Conservation (phyloP, 92 coral and sea anemone genomes). For the Parazoanthus atlanticus region DNA sequence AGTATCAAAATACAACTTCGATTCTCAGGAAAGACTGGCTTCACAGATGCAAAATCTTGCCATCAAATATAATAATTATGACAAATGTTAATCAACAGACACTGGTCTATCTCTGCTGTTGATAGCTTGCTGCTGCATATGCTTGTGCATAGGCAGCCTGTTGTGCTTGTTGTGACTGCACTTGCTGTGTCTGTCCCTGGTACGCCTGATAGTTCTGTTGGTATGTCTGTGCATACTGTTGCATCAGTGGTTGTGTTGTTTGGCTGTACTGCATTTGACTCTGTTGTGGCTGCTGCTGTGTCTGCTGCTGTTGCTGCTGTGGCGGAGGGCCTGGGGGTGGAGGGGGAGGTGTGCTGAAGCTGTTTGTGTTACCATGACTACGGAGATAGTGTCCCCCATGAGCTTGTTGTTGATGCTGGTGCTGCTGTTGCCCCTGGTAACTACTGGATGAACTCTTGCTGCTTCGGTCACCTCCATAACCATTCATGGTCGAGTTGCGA, state of each 20-base stretch:
- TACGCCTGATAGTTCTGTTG: slow-evolving; percentile 52
- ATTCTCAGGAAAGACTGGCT: background rate
- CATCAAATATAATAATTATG: background rate
- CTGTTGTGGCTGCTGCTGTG: slow-evolving; percentile 51
- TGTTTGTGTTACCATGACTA: slow-evolving; percentile 48
- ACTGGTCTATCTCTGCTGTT: slow-evolving; percentile 31
- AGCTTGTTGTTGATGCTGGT: slow-evolving; percentile 56
- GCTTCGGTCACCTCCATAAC: slow-evolving; percentile 57
- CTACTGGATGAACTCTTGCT: slow-evolving; percentile 49
- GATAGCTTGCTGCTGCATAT: slow-evolving; percentile 20
- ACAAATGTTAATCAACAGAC: background rate
- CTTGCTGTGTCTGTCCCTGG: slow-evolving; percentile 52
- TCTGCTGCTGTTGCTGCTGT: slow-evolving; percentile 64
- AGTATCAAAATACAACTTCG: background rate
- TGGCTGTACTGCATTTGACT: slow-evolving; percentile 30
- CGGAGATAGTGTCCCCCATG: slow-evolving; percentile 47
- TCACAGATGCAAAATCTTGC: background rate
- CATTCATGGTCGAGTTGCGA: slow-evolving; percentile 52
- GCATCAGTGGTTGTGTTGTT: slow-evolving; percentile 46
- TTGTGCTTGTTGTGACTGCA: slow-evolving; percentile 51
- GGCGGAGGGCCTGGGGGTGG: slow-evolving; percentile 69
- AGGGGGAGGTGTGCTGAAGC: slow-evolving; percentile 67
- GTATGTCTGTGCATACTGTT: slow-evolving; percentile 55
- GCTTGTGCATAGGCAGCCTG: slow-evolving; percentile 55
- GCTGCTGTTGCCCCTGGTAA: slow-evolving; percentile 56